phyloP scores from a whole-genome alignment of 2,797 vertebrate species.

The Chelon labrosus region DNA sequence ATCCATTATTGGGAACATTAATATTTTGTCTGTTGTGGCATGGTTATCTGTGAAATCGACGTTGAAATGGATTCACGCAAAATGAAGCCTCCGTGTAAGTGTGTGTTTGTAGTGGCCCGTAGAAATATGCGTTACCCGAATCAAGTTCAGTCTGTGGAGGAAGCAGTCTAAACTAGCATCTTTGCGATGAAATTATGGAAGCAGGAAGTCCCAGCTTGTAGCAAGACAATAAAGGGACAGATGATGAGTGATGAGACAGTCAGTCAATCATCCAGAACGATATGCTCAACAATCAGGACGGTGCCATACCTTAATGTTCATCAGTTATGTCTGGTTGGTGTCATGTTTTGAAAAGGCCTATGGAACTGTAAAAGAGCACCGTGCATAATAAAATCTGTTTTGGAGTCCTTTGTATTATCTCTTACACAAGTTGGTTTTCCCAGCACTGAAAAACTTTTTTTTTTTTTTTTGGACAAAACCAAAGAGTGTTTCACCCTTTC shows the following conservation, averaged over 20 bases:
- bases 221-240: conserved; percentile 21
- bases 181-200: conserved; percentile 32
- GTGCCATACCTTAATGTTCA: not conserved
- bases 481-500: conserved; percentile 32
- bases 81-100: not conserved
- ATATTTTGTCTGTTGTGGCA: conserved; percentile 40
- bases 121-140: conserved; percentile 39
- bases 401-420: conserved; percentile 24
- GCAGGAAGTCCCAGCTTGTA: conserved; percentile 25
- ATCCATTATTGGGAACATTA: conserved; percentile 20
- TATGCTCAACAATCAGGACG: not conserved
- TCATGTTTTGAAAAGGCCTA: conserved; percentile 37
- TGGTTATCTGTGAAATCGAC: conserved; percentile 61
- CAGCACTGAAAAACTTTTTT: too few species aligned
- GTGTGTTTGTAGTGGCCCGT: not conserved
- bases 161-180: conserved; percentile 41
- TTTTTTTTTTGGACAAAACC: conserved; percentile 6
- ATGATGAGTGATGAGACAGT: conserved; percentile 34
- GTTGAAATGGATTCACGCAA: conserved; percentile 37
- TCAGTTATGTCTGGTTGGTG: conserved; percentile 24
- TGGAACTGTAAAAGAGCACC: conserved; percentile 8
- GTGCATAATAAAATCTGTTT: conserved; percentile 2
- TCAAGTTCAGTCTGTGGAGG: conserved; percentile 39
- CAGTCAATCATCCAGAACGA: conserved; percentile 18
- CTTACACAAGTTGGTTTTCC: conserved; percentile 3